phyloP scores from a whole-genome alignment of 2,113 vertebrate genomes.

The Proteles cristata region DNA sequence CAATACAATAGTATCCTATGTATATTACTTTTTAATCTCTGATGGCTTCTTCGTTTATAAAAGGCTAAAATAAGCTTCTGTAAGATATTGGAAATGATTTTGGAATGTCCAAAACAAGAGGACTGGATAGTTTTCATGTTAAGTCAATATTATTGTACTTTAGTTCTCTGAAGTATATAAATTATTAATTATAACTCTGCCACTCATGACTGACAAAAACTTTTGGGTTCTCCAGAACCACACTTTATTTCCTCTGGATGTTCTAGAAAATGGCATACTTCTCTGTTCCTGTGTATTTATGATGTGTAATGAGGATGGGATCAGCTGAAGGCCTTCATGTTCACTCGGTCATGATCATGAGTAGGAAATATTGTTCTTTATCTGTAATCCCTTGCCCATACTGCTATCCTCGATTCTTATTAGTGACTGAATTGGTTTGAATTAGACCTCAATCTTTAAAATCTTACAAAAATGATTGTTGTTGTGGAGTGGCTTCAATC shows the following conservation, averaged over 20 bases:
- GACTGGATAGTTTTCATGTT: not conserved
- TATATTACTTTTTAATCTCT: not conserved
- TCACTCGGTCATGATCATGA: not conserved
- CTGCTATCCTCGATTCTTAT: not conserved
- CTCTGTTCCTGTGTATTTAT: not conserved
- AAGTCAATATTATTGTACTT: not conserved
- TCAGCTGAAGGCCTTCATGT: not conserved
- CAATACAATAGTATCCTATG: not conserved
- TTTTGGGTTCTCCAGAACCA: not conserved
- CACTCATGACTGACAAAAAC: not conserved
- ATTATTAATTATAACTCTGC: not conserved
- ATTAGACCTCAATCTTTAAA: not conserved
- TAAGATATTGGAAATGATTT: not conserved
- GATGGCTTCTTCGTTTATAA: not conserved
- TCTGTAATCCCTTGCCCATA: not conserved
- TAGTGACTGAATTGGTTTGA: not conserved
- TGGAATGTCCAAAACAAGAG: not conserved
- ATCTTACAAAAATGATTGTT: not conserved
- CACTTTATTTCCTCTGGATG: not conserved
- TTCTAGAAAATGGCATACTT: not conserved
- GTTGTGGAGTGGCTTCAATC: not conserved
- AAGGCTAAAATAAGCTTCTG: not conserved
- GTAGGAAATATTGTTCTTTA: not conserved
- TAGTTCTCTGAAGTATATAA: not conserved
- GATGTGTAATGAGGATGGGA: not conserved